These are phyloP conservation scores for Xiphorhynchus elegans DNA, from an alignment of 2,113 vertebrate species.

Conservation along the genomic window DNA sequence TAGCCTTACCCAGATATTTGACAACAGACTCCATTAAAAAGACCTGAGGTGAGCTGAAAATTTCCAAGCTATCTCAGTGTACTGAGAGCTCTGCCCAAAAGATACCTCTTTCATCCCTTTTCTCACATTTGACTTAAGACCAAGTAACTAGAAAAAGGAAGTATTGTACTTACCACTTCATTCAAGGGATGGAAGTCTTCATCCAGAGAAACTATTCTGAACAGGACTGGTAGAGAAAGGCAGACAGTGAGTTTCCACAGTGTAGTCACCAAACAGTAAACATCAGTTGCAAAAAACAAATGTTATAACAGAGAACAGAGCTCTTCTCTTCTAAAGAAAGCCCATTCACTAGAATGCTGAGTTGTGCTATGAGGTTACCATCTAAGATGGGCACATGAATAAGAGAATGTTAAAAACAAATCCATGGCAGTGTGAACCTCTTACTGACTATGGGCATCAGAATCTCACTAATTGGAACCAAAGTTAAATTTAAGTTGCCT, in stretches of 20 bases:
- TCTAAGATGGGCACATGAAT: not conserved
- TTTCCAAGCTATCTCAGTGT: not conserved
- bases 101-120: not conserved
- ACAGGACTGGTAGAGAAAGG: slow-evolving; percentile 69
- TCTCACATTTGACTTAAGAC: not conserved
- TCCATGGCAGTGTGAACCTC: not conserved
- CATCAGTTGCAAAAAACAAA: not conserved
- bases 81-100: not conserved
- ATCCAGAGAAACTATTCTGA: slow-evolving; percentile 74
- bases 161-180: slow-evolving; percentile 64
- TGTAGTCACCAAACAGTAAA: not conserved
- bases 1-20: not conserved
- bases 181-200: slow-evolving; percentile 65
- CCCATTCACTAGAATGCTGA: not conserved
- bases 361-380: not conserved
- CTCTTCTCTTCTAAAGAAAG: not conserved
- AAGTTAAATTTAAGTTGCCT: not conserved
- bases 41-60: not conserved
- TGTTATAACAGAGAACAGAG: not conserved
- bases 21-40: not conserved
- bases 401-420: not conserved
- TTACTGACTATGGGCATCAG: not conserved
- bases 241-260: not conserved
- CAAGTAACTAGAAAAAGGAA: not conserved
- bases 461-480: not conserved